Percentiles rank a stretch among this genome's conserved stretches.
phyloP scores from a whole-genome alignment of 2,888 invertebrate genomes.

The Athetis lepigone region DNA sequence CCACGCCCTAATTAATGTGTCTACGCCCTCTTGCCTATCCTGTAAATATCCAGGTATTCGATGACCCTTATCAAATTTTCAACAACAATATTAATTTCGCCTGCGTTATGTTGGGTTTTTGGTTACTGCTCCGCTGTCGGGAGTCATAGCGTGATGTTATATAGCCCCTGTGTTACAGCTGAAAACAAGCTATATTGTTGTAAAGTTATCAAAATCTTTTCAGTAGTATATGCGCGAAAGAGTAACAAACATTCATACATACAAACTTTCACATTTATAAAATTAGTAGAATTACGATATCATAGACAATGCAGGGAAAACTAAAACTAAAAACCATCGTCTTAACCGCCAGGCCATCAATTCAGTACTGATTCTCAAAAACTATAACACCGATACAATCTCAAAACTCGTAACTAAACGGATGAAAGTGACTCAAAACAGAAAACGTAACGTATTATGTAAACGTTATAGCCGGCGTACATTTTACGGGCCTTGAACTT shows the following conservation, averaged over 20 bases:
- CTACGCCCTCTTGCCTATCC: neutral
- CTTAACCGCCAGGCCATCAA: neutral
- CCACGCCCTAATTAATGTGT: constrained; percentile 7
- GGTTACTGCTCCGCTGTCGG: too few relatives aligned
- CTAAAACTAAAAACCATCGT: too few relatives aligned
- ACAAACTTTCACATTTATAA: too few relatives aligned
- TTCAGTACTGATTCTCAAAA: constrained; percentile 1
- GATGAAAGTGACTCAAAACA: constrained; percentile 52
- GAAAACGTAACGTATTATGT: constrained; percentile 54
- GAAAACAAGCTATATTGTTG: too few relatives aligned
- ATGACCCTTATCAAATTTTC: neutral
- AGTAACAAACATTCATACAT: too few relatives aligned
- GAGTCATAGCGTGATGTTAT: too few relatives aligned
- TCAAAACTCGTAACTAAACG: constrained; percentile 26
- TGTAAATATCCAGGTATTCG: neutral
- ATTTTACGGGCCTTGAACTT: constrained; percentile 64
- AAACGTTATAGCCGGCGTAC: constrained; percentile 48
- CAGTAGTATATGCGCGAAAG: too few relatives aligned
- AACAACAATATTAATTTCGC: too few relatives aligned
- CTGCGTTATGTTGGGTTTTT: too few relatives aligned
- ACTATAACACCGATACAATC: constrained; percentile 14
- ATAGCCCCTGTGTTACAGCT: too few relatives aligned
- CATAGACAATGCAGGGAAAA: neutral
- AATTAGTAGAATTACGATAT: too few relatives aligned
- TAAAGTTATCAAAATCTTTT: too few relatives aligned